Conservation (phyloP, 2,888 invertebrate genomes). For the Cheiracanthium punctorium region DNA sequence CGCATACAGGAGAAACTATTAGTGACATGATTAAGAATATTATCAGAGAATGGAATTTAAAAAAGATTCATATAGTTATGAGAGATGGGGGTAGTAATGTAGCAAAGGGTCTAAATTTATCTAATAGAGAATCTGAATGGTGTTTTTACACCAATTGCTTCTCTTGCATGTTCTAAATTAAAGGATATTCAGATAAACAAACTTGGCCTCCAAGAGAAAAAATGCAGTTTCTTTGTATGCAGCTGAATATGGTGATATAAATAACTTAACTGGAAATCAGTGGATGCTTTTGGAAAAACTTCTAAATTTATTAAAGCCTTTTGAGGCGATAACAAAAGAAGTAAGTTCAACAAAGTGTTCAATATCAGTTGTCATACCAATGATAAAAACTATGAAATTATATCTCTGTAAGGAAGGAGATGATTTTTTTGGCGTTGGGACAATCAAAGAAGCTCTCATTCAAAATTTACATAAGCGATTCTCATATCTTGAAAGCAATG, state of each 20-base stretch:
- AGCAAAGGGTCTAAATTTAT: neutral
- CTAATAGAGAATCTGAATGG: neutral
- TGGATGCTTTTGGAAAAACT: neutral
- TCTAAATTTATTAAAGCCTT: neutral
- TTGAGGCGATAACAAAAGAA: slow-evolving; percentile 12
- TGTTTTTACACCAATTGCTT: slow-evolving; percentile 1
- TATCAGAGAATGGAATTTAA: neutral
- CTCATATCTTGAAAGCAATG: no score
- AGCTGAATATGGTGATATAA: neutral
- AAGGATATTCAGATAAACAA: neutral
- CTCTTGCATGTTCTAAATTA: neutral
- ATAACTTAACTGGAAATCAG: neutral
- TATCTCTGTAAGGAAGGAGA: no score
- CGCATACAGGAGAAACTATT: neutral
- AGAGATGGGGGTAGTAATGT: neutral
- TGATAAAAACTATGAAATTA: neutral
- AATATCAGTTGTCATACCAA: slow-evolving; percentile 19
- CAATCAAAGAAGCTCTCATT: no score
- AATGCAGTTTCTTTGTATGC: neutral
- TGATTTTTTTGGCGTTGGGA: no score
- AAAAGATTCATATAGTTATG: neutral
- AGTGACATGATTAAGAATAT: neutral
- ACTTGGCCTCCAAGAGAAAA: neutral
- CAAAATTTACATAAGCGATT: no score
- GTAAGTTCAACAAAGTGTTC: neutral